These are phyloP conservation scores for Hyppa rectilinea DNA, from an alignment of 2,888 invertebrate species.

Conservation along the genomic window DNA sequence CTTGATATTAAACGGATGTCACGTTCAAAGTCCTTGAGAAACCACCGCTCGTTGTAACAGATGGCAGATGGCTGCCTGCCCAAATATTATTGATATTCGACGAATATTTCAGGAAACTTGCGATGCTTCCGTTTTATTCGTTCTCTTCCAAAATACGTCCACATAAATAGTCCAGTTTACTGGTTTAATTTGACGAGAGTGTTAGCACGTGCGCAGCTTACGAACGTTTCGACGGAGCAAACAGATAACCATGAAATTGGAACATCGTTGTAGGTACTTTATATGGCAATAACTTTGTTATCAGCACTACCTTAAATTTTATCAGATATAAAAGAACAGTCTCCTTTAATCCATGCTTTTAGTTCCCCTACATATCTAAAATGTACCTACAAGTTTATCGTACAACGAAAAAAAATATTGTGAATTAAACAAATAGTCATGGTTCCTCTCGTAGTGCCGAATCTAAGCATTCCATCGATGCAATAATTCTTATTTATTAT, in stretches of 20 bases:
- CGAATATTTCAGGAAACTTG: slow-evolving; percentile 58
- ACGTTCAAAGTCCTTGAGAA: slow-evolving; percentile 77
- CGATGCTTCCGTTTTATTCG: slow-evolving; percentile 27
- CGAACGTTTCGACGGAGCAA: slow-evolving; percentile 66
- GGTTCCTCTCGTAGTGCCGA: slow-evolving; percentile 36
- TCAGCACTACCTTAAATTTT: slow-evolving; percentile 64
- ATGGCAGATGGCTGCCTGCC: slow-evolving; percentile 77
- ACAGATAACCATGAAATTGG: slow-evolving; percentile 79
- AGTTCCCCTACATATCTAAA: slow-evolving; percentile 44
- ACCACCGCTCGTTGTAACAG: slow-evolving; percentile 72
- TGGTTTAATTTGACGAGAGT: slow-evolving; percentile 46
- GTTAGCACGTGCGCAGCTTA: slow-evolving; percentile 69
- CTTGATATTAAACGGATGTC: slow-evolving; percentile 80
- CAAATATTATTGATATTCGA: slow-evolving; percentile 69
- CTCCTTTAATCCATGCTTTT: slow-evolving; percentile 48
- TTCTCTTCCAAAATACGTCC: slow-evolving; percentile 19
- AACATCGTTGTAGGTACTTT: slow-evolving; percentile 69
- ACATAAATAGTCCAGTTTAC: slow-evolving; percentile 34
- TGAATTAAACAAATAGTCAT: slow-evolving; percentile 33
- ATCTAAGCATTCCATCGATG: slow-evolving; percentile 55
- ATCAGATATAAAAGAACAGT: slow-evolving; percentile 43
- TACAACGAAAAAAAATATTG: slow-evolving; percentile 4
- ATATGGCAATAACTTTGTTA: slow-evolving; percentile 64
- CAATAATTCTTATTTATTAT: slow-evolving; percentile 61
- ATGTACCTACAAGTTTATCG: slow-evolving; percentile 17